Evolutionary conservation across 2,888 invertebrate genomes (phyloP).

Genomic region (Acronicta aceris): DNA sequence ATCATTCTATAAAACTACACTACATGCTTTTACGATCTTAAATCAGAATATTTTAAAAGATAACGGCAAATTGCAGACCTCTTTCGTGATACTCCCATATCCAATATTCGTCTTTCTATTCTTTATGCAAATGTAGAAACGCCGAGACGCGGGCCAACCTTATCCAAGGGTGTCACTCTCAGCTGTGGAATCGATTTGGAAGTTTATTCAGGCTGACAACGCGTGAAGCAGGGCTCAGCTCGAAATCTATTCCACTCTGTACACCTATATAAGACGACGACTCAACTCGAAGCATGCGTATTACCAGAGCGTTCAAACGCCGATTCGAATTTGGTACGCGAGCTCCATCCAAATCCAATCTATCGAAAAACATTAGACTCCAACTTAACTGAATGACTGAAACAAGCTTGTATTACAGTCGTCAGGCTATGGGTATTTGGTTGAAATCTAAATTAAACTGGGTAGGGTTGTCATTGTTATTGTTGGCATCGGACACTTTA

Average conservation of each 20-base stretch:
- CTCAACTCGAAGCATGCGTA: slow-evolving; percentile 58
- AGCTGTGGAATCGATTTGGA: slow-evolving; percentile 87
- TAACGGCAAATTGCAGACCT: slow-evolving; percentile 50
- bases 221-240: slow-evolving; percentile 79
- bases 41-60: slow-evolving; percentile 46
- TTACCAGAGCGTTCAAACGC: slow-evolving; percentile 60
- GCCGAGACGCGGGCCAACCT: slow-evolving; percentile 72
- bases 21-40: slow-evolving; percentile 34
- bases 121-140: slow-evolving; percentile 85
- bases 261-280: slow-evolving; percentile 63
- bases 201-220: slow-evolving; percentile 88
- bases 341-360: slow-evolving; percentile 64
- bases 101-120: slow-evolving; percentile 76
- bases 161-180: slow-evolving; percentile 85
- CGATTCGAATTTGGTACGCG: slow-evolving; percentile 65
- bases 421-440: slow-evolving; percentile 42
- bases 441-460: slow-evolving; percentile 60
- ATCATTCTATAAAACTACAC: slow-evolving; percentile 42
- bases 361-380: slow-evolving; percentile 68
- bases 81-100: slow-evolving; percentile 60
- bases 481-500: slow-evolving; percentile 58
- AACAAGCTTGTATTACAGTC: slow-evolving; percentile 50
- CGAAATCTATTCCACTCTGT: slow-evolving; percentile 76
- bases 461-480: slow-evolving; percentile 61
- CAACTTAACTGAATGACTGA: slow-evolving; percentile 53